phyloP scores from a whole-genome alignment of 2,888 invertebrate species.

The Matsumyia berberina region DNA sequence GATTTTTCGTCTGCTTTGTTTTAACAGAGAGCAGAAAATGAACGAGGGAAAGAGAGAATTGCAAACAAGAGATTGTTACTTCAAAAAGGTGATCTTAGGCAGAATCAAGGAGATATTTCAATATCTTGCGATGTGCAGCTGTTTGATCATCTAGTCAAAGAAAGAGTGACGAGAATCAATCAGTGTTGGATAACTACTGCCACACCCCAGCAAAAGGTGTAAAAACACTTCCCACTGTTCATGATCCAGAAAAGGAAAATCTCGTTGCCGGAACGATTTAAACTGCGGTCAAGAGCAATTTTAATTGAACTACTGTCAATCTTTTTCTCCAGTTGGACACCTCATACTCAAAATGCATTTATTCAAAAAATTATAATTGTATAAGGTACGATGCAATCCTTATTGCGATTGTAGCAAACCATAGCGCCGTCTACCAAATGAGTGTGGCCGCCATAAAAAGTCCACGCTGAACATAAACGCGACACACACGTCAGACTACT shows the following conservation, averaged over 20 bases:
- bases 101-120: no score
- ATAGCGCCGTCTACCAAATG: slow-evolving; percentile 49
- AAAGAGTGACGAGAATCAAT: background rate
- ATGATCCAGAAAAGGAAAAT: background rate
- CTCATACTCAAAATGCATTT: slow-evolving; percentile 42
- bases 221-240: background rate
- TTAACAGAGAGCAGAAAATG: background rate
- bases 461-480: slow-evolving; percentile 7
- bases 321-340: background rate
- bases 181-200: no score
- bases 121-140: no score
- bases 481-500: slow-evolving; percentile 1
- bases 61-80: no score
- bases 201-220: background rate
- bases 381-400: slow-evolving; percentile 40
- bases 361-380: slow-evolving; percentile 64
- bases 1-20: slow-evolving; percentile 25
- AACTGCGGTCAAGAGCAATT: slow-evolving; percentile 38
- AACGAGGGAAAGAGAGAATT: no score
- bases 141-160: background rate
- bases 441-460: slow-evolving; percentile 26
- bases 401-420: slow-evolving; percentile 25
- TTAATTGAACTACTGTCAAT: slow-evolving; percentile 40
- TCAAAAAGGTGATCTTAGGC: no score
- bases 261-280: background rate